Evolutionary conservation across 2,797 vertebrate genomes (phyloP).

Genomic region (Peromyscus aztecus): DNA sequence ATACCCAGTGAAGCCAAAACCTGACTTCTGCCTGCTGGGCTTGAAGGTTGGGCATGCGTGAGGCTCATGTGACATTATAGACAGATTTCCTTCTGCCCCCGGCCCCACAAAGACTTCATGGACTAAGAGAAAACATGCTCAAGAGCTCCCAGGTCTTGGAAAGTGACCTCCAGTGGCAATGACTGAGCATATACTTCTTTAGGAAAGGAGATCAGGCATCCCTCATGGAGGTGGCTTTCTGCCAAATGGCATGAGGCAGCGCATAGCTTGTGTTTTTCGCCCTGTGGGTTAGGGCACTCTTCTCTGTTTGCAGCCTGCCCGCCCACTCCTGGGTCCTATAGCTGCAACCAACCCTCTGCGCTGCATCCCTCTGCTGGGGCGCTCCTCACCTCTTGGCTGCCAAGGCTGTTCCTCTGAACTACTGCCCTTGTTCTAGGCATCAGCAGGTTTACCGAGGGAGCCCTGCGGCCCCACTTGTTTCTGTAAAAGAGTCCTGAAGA

Average conservation of each 20-base stretch:
- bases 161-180: background rate
- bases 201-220: background rate
- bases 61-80: background rate
- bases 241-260: background rate
- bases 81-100: background rate
- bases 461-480: background rate
- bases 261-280: rapidly evolving
- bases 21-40: background rate
- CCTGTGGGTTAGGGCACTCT: rapidly evolving
- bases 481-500: background rate
- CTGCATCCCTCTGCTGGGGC: rapidly evolving
- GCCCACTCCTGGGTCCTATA: background rate
- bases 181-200: background rate
- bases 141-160: background rate
- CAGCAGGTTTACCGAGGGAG: background rate
- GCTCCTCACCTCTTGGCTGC: background rate
- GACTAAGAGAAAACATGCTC: background rate
- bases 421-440: background rate
- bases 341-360: background rate
- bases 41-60: background rate
- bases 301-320: background rate
- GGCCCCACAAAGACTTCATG: background rate
- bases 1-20: background rate
- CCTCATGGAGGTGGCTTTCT: background rate
- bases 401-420: background rate